Base-by-base conservation (phyloP, 2,888 invertebrate species). In the Eupithecia subfuscata region DNA sequence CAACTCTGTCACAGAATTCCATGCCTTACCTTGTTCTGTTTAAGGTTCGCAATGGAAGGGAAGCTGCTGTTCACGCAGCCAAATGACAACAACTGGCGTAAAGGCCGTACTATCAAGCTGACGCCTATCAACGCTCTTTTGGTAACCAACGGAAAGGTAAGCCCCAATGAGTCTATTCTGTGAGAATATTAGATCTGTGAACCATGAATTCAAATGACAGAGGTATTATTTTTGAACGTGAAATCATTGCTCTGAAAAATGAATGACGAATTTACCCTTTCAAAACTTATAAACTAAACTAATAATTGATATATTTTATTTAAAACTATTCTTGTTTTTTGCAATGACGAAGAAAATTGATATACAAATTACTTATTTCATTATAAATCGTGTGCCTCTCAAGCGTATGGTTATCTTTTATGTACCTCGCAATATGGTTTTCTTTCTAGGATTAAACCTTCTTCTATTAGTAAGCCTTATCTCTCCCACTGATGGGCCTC, bases 121-220 rank as follows among this genome's bases (percentile, higher is more conserved):
- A 97, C 97, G 82, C 97, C 98, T 72, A 97, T 98, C 81, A 98
- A 98, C 93, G 98, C 98, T 77, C 96, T 98, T 89, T 96, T 99
- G 91, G 97, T 98, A 86, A 98, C 98, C 84, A 97, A 98, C 88
- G 98, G 98, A 95, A 98, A 98, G 96, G 98, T 98, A 93, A 92
- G 86, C 81, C 52, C 64, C 48, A 45, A 70, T 73, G 60, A 72
- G 73, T 48, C 71, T 72, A 73, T 73, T 75, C 75, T 74, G 69
- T 64, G 64, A 34, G 52, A 70, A 64, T 65, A 64, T 67, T 67
- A 37, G 37, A 52, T 67, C 67, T 67, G 40, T 43, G 67, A 67
- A 22, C 25, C 63, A 14, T 60, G 14, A 71, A 63, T 71, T 64
- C 45, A 60, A 71, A 71, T 63, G 25, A 34, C 71, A 43, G 12